Base-by-base conservation (phyloP, 1,140 invertebrate genomes). In the Odontomachus brunneus region DNA sequence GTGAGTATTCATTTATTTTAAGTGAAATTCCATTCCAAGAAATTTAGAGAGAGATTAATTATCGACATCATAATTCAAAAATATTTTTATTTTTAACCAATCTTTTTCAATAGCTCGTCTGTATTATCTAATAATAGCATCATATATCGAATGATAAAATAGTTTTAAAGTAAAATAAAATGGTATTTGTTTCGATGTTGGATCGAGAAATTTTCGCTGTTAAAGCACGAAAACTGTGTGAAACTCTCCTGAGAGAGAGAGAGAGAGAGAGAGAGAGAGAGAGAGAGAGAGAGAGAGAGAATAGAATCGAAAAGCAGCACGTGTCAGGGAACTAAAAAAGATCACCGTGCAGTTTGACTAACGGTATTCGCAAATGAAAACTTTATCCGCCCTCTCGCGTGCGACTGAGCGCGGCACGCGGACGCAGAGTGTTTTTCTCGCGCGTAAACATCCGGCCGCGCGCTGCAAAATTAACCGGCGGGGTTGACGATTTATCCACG, bases 301-400 rank as follows among this genome's bases (percentile, higher is more conserved):
- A 78, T 69, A 29, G 33, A 78, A 78, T 69, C 69, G 69, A 49
- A 29, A 29, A 17, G 29, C 53, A 67, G 49, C 49, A 29, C 69
- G 69, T 78, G 69, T 78, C 75, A 63, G 75, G 29, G 24, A 49
- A 33, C 51, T 78, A 69, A 78, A 69, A 78, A 78, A 78, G 5
- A 33, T 78, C 75, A 69, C 75, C 75, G 62, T 78, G 75, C 63
- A 78, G 55, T 78, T 78, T 78, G 75, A 62, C 53, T 78, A 80
- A 80, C 75, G 75, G 65, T 65, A 71, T 71, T 80, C 75, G 75
- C 75, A 80, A 80, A 80, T 80, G 75, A 80, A 69, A 80, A 80
- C 75, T 80, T 80, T 69, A 80, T 71, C 75, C 57, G 60, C 49
- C 33, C 75, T 49, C 69, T 38, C 63, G 65, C 12, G 44, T 9